Evolutionary conservation across 2,113 vertebrate species (phyloP).

Genomic region (Taurulus bubalis): DNA sequence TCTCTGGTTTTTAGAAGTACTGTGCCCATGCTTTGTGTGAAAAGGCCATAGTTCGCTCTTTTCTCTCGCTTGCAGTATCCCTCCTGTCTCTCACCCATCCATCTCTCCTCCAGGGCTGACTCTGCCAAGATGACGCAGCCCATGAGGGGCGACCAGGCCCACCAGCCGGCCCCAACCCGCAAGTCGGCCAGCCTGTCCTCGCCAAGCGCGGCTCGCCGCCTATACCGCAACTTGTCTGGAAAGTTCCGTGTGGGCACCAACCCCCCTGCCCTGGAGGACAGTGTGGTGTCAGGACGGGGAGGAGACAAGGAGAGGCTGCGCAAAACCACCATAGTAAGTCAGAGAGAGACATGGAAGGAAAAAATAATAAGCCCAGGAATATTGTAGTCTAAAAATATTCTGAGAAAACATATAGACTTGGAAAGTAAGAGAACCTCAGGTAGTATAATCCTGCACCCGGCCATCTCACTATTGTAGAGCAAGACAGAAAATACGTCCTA

Average conservation of each 20-base stretch:
- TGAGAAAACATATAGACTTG: conserved; percentile 43
- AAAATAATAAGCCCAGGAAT: conserved; percentile 59
- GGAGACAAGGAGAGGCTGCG: conserved; percentile 89
- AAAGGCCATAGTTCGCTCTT: conserved; percentile 14
- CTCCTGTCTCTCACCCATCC: conserved; percentile 7
- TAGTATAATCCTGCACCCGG: conserved; percentile 9
- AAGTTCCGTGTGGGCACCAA: conserved; percentile 90
- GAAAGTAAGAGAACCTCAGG: conserved; percentile 17
- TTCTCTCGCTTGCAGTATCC: conserved; percentile 23
- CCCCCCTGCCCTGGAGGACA: conserved; percentile 86
- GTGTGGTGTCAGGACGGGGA: conserved; percentile 81
- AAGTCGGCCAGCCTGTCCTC: conserved; percentile 88
- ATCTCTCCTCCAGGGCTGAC: conserved; percentile 84
- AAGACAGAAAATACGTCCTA: background rate
- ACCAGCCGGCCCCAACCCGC: conserved; percentile 83
- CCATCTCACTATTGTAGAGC: background rate
- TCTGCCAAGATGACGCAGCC: conserved; percentile 91
- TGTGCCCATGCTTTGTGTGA: background rate
- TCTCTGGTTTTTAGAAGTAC: background rate
- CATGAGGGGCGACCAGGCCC: conserved; percentile 83
- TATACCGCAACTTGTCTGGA: conserved; percentile 94
- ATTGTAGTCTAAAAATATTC: conserved; percentile 62
- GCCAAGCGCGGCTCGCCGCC: conserved; percentile 90
- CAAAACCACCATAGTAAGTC: conserved; percentile 89
- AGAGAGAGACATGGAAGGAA: conserved; percentile 42